Evolutionary conservation across 2,888 invertebrate species (phyloP).

Genomic region (Synanthedon formicaeformis): DNA sequence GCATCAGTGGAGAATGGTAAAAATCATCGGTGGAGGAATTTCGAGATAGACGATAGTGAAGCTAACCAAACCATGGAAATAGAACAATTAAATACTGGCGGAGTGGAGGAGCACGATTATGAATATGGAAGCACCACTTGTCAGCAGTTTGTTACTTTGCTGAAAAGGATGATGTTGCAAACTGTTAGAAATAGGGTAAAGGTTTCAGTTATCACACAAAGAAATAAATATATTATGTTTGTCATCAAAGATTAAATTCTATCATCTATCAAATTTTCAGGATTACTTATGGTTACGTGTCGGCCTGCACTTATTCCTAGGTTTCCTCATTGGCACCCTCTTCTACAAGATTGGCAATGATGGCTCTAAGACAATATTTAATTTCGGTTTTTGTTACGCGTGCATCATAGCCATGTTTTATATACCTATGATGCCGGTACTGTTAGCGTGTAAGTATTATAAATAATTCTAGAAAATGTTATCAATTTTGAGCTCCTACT

Average conservation of each 20-base stretch:
- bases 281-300: constrained; percentile 78
- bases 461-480: too few species aligned
- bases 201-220: too few species aligned
- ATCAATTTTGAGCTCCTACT: too few species aligned
- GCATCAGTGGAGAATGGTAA: constrained; percentile 76
- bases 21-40: constrained; percentile 63
- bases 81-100: constrained; percentile 52
- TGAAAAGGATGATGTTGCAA: constrained; percentile 79
- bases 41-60: constrained; percentile 19
- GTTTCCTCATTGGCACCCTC: constrained; percentile 76
- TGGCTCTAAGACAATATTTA: constrained; percentile 84
- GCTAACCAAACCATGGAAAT: constrained; percentile 38
- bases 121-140: constrained; percentile 71
- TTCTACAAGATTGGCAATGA: constrained; percentile 82
- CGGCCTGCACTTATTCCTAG: constrained; percentile 75
- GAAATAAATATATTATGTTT: not conserved
- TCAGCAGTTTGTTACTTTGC: constrained; percentile 76
- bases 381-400: constrained; percentile 87
- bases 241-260: not conserved
- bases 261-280: constrained; percentile 49
- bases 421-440: constrained; percentile 84
- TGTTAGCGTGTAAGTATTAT: constrained; percentile 79
- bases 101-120: constrained; percentile 58
- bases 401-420: constrained; percentile 84
- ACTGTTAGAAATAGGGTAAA: constrained; percentile 78